A percentile compares a stretch with the other conserved stretches of the same genome.
Evolutionary conservation across 2,797 vertebrate species (phyloP).

Genomic region (Tragelaphus oryx): DNA sequence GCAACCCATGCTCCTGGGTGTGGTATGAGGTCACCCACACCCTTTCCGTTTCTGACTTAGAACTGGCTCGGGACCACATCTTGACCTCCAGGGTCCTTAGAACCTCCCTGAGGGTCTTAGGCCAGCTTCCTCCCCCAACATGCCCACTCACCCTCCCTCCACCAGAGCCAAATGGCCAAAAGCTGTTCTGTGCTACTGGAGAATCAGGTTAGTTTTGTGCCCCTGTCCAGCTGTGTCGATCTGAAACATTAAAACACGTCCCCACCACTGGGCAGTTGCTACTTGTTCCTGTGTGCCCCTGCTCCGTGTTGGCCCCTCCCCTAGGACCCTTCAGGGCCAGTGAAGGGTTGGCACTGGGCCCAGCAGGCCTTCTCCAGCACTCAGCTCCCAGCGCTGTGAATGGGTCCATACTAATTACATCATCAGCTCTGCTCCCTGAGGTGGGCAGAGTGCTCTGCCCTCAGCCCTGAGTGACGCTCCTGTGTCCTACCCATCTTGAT

Average conservation of each 20-base stretch:
- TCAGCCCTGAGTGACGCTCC: neutral
- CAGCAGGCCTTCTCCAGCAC: neutral
- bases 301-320: accelerated
- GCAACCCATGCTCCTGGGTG: neutral
- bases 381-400: neutral
- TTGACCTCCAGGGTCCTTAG: neutral
- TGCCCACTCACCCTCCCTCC: neutral
- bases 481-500: too few relatives aligned
- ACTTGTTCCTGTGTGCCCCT: neutral
- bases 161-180: neutral
- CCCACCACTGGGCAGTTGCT: neutral
- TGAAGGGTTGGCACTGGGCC: neutral
- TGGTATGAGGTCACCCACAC: neutral
- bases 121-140: neutral
- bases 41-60: neutral
- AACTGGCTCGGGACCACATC: neutral
- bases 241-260: neutral
- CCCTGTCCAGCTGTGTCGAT: neutral
- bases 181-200: neutral
- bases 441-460: neutral
- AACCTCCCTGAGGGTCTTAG: neutral
- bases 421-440: neutral
- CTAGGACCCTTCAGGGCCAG: neutral
- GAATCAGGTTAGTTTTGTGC: neutral
- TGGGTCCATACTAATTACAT: neutral